Evolutionary conservation across 2,888 invertebrate genomes (phyloP).

Genomic region (Pandemis corylana): DNA sequence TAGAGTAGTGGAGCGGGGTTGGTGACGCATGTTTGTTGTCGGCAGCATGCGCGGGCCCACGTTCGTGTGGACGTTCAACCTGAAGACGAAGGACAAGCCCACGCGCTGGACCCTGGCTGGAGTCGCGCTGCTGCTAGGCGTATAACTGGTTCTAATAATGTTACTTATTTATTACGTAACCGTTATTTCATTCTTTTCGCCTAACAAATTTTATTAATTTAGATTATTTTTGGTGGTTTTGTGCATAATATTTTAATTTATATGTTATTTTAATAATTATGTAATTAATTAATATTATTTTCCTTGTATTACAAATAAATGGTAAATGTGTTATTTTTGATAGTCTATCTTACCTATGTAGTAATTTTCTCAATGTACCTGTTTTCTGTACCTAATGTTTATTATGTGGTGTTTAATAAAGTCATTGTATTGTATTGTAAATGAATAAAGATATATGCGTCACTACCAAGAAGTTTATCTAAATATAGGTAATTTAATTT

Average conservation of each 20-base stretch:
- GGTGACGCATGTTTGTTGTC: not conserved
- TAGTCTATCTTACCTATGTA: no score
- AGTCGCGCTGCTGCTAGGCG: constrained; percentile 94
- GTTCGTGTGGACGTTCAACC: constrained; percentile 98
- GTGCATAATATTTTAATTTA: constrained; percentile 21
- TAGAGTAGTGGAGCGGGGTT: not conserved
- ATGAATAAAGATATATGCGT: no score
- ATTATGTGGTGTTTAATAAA: no score
- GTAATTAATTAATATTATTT: constrained; percentile 3
- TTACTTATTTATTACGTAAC: not conserved
- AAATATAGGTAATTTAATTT: no score
- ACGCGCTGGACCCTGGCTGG: constrained; percentile 97
- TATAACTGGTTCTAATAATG: constrained; percentile 68
- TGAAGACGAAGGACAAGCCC: constrained; percentile 94
- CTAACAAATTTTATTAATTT: not conserved
- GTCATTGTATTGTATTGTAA: no score
- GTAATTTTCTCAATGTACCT: no score
- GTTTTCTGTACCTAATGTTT: no score
- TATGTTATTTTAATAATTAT: constrained; percentile 8
- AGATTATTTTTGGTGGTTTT: constrained; percentile 16
- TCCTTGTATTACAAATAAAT: not conserved
- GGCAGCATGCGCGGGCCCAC: constrained; percentile 92
- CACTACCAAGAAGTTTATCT: no score
- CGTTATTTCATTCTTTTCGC: not conserved
- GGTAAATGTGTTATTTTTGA: not conserved